phyloP scores from a whole-genome alignment of 2,888 invertebrate species.

The Osmoderma eremita region DNA sequence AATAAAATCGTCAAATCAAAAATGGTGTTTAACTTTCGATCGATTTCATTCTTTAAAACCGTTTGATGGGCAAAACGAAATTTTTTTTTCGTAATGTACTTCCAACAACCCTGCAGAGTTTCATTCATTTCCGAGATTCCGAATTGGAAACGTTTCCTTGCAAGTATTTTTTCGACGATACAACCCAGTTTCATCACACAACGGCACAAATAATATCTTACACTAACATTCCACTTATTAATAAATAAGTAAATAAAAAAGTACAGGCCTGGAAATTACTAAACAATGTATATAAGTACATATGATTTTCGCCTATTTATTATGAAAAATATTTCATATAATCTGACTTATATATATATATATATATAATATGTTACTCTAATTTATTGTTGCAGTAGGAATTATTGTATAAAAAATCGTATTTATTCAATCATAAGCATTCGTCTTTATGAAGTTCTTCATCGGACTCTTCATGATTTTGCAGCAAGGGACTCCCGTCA shows the following conservation, averaged over 20 bases:
- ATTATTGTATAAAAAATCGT: conserved; percentile 18
- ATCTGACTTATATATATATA: conserved; percentile 10
- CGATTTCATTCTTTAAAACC: too few relatives aligned
- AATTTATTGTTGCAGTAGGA: conserved; percentile 15
- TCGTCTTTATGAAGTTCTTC: conserved; percentile 56
- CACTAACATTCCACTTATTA: too few relatives aligned
- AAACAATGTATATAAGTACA: neutral
- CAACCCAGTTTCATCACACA: too few relatives aligned
- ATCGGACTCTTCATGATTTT: conserved; percentile 67
- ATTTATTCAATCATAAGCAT: conserved; percentile 46
- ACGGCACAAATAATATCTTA: too few relatives aligned
- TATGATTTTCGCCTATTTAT: neutral
- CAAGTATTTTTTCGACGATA: too few relatives aligned
- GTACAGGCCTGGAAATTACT: neutral
- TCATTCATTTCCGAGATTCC: too few relatives aligned
- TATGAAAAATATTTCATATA: conserved; percentile 16
- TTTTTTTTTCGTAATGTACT: too few relatives aligned
- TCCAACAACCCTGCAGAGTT: too few relatives aligned
- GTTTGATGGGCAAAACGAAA: too few relatives aligned
- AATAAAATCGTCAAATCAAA: too few relatives aligned
- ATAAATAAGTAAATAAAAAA: neutral
- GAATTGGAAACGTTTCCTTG: too few relatives aligned
- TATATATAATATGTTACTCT: neutral
- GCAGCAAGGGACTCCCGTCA: conserved; percentile 73
- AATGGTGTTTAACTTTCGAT: too few relatives aligned